phyloP scores from a whole-genome alignment of 2,888 invertebrate species.

The Pachliopta kotzebuea region DNA sequence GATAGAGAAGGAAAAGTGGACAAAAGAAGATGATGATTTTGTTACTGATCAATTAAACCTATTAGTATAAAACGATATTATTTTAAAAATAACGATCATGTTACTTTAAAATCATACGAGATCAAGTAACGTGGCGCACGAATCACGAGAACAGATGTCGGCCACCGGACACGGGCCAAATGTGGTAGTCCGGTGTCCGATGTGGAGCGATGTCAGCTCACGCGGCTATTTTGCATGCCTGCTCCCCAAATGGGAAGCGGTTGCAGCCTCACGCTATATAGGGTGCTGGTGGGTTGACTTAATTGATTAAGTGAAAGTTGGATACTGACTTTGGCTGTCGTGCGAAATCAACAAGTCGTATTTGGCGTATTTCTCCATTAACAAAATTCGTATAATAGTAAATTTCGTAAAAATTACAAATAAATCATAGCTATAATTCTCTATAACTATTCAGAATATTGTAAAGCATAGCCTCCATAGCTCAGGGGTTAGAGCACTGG shows the following conservation, averaged over 20 bases:
- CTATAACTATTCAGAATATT: neutral
- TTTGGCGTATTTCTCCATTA: neutral
- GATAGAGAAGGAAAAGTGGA: too few relatives aligned
- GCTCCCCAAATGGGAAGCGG: conserved; percentile 36
- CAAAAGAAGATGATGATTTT: too few relatives aligned
- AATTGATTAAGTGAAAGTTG: conserved; percentile 24
- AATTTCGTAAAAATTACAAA: too few relatives aligned
- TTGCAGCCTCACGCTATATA: conserved; percentile 27
- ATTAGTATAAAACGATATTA: conserved; percentile 19
- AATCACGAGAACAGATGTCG: conserved; percentile 39
- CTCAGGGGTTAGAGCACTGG: conserved; percentile 82
- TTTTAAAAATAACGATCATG: conserved; percentile 10
- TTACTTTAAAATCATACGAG: conserved; percentile 18
- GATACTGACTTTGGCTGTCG: neutral
- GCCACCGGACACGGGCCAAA: conserved; percentile 38
- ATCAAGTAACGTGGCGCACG: conserved; percentile 22
- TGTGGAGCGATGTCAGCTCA: conserved; percentile 38
- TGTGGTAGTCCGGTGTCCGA: conserved; percentile 32
- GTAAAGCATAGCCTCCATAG: conserved; percentile 70
- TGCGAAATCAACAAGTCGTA: neutral
- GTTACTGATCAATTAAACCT: neutral
- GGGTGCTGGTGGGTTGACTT: conserved; percentile 26
- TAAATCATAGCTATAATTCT: neutral
- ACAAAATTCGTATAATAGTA: neutral
- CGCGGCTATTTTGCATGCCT: conserved; percentile 42